Evolutionary conservation across 37 sponge, comb jelly and placozoan genomes (phyloP).

Genomic region (Dysidea cf. avara): DNA sequence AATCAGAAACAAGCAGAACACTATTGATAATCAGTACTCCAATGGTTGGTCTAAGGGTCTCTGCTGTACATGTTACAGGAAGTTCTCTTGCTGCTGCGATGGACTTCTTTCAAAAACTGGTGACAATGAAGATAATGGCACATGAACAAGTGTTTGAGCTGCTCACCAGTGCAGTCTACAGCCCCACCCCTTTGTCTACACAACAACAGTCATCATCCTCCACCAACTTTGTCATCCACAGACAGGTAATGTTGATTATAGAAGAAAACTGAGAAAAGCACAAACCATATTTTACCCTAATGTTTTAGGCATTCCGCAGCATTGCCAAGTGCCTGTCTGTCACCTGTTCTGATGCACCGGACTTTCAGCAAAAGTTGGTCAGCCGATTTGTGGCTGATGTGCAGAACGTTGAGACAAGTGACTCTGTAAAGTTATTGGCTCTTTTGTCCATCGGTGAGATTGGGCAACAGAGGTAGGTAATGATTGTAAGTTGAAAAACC

Average conservation of each 20-base stretch:
- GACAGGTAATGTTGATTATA: conserved; percentile 64
- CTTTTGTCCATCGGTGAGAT: conserved; percentile 94
- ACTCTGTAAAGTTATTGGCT: conserved; percentile 72
- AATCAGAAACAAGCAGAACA: too few relatives aligned
- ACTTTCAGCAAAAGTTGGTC: conserved; percentile 47
- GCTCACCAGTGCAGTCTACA: conserved; percentile 1
- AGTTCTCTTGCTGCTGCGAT: conserved; percentile 66
- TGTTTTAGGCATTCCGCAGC: conserved; percentile 73
- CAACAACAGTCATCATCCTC: neutral
- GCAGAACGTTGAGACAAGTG: conserved; percentile 45
- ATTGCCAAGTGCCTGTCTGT: conserved; percentile 84
- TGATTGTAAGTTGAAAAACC: neutral
- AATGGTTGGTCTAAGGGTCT: conserved; percentile 16
- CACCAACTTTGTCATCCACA: conserved; percentile 27
- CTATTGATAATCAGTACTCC: too few relatives aligned
- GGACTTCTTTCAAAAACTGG: conserved; percentile 71
- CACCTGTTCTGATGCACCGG: conserved; percentile 61
- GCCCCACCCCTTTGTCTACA: neutral
- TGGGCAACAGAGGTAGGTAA: conserved; percentile 70
- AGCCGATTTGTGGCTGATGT: conserved; percentile 62
- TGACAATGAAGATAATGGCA: conserved; percentile 40
- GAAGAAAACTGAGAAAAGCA: conserved; percentile 6
- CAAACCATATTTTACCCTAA: neutral
- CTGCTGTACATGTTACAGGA: conserved; percentile 27
- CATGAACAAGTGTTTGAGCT: neutral